A percentile compares a stretch with the other conserved stretches of the same genome.
Evolutionary conservation across 2,888 invertebrate genomes (phyloP).

Genomic region (Ypsolopha scabrella): DNA sequence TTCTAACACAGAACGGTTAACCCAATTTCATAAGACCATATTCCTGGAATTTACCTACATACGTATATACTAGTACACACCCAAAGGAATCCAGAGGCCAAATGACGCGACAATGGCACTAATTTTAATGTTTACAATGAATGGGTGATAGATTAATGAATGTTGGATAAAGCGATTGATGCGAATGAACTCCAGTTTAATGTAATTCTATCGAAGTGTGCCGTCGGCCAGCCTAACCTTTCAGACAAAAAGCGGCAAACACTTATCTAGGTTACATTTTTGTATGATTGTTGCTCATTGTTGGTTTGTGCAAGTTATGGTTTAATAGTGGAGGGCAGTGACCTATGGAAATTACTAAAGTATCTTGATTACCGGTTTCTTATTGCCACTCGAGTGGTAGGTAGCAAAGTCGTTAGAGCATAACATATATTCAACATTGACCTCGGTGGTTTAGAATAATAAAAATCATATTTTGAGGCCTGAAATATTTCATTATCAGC

Average conservation of each 20-base stretch:
- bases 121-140: too few species aligned
- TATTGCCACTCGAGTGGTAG: too few species aligned
- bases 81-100: not conserved
- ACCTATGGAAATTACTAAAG: too few species aligned
- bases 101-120: too few species aligned
- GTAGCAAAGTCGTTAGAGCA: too few species aligned
- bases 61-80: not conserved
- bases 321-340: too few species aligned
- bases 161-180: slow-evolving; percentile 38
- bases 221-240: slow-evolving; percentile 59
- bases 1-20: slow-evolving; percentile 60
- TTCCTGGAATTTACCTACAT: slow-evolving; percentile 2
- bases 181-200: slow-evolving; percentile 64
- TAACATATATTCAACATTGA: too few species aligned
- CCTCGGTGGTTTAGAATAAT: too few species aligned
- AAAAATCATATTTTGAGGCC: too few species aligned
- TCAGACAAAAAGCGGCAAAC: slow-evolving; percentile 38
- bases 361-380: too few species aligned
- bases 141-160: not conserved
- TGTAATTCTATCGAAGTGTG: slow-evolving; percentile 57
- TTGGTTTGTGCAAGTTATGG: too few species aligned
- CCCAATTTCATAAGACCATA: slow-evolving; percentile 36
- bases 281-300: slow-evolving; percentile 10
- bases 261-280: slow-evolving; percentile 8
- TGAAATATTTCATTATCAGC: too few species aligned